A percentile compares a stretch with the other conserved stretches of the same genome.
Conservation (phyloP, 1,140 invertebrate species). For the Episyrphus balteatus region DNA sequence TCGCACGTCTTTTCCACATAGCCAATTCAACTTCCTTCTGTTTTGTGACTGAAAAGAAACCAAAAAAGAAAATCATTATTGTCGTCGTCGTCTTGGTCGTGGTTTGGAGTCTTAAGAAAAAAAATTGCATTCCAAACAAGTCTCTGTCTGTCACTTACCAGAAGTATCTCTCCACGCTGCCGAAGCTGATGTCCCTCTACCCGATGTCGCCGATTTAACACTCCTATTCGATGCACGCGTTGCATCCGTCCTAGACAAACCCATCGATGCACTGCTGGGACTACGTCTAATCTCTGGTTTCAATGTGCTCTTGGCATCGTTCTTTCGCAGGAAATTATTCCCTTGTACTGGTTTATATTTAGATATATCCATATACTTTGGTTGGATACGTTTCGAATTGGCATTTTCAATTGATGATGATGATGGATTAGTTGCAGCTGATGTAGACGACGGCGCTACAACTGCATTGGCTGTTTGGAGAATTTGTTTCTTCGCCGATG, state of each 20-base stretch:
- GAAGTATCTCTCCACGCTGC: constrained; percentile 28
- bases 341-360: constrained; percentile 42
- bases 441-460: constrained; percentile 19
- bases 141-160: constrained; percentile 18
- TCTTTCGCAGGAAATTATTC: constrained; percentile 43
- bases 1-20: constrained; percentile 84
- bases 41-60: constrained; percentile 37
- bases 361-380: constrained; percentile 46
- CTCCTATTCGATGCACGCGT: constrained; percentile 29
- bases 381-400: constrained; percentile 18
- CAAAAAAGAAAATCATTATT: neutral
- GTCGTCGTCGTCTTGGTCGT: no score
- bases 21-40: constrained; percentile 75
- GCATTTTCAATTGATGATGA: constrained; percentile 6
- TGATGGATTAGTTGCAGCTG: constrained; percentile 19
- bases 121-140: neutral
- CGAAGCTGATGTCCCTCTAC: constrained; percentile 12
- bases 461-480: constrained; percentile 27
- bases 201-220: constrained; percentile 21
- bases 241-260: constrained; percentile 21
- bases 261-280: constrained; percentile 32
- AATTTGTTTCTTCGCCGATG: constrained; percentile 33
- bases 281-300: constrained; percentile 32
- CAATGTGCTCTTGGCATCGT: constrained; percentile 47
- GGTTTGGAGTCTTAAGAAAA: no score